Base-by-base conservation (phyloP, 2,888 invertebrate species). In the Epinotia ramella region DNA sequence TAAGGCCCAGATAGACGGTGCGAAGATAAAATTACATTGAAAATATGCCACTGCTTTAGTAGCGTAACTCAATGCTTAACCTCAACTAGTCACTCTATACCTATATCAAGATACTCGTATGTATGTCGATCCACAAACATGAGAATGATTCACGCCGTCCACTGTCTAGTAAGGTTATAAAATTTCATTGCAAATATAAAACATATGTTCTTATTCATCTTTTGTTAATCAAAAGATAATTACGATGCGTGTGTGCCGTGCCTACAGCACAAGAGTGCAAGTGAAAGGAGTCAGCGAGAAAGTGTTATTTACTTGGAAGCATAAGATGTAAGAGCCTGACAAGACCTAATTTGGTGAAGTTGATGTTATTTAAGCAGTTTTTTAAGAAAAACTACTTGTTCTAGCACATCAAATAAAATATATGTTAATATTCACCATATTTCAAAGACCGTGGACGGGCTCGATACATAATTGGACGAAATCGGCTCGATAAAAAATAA, bases 281-380 rank as follows among this genome's bases (percentile, higher is more conserved):
- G 70, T 12, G 13, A 78, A 13, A 69, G 80, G 79, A 70, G 67
- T 6, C 11, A 77, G 84, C 83, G 80, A 33, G 2, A 76, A 59
- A 24, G 66, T 28, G 20, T n/a, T 53, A 53, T 53, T 49, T 13
- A 49, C 13, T 49, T 49, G 1, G 40, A 40, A 40, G 40, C 40
- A 40, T 40, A 2, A 28, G 1, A 28, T 28, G 24, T 9, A n/a
- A n/a, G n/a, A n/a, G n/a, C n/a, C n/a, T n/a, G n/a, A n/a, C n/a
- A n/a, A n/a, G n/a, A n/a, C n/a, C n/a, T n/a, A n/a, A n/a, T n/a
- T n/a, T n/a, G n/a, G n/a, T n/a, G n/a, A n/a, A n/a, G n/a, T n/a
- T n/a, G n/a, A n/a, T n/a, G n/a, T n/a, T n/a, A n/a, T n/a, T n/a
- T n/a, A n/a, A n/a, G n/a, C n/a, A n/a, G n/a, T n/a, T n/a, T n/a